Evolutionary conservation across 2,888 invertebrate species (phyloP), one percentile per base, ranked within the genome.

Genomic region (Dermolepida albohirtum): DNA sequence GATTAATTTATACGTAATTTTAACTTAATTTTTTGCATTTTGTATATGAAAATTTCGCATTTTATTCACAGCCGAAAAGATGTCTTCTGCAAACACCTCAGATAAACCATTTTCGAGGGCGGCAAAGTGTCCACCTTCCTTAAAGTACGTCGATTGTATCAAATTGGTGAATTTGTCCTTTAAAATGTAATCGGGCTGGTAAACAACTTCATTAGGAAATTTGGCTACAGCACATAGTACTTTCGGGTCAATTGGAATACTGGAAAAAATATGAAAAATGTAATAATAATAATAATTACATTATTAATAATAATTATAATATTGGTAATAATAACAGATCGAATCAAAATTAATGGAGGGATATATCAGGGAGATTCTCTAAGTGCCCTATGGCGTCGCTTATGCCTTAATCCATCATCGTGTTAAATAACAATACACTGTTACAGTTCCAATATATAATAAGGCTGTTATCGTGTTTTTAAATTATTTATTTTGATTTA

Each of bases 91-190:
- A 34, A 96, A 77, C 0, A 90, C 75, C 43, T 87, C 81, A 0
- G 96, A 94, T 70, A 89, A 85, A 0, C 57, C 57, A 8, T 57
- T 57, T 80, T 96, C 94, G 64, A 94, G 83, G 0, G 94, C 93
- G 0, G 92, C 91, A 80, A 95, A 97, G 79, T 96, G 96, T 0
- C 96, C 96, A 1, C 95, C 95, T 1, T 87, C 84, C 0, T 87
- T 84, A 40, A 90, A 85, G 43, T 90, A 85, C 0, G 88, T 90
- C 74, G 88, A 89, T 54, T 90, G 90, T 6, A 92, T 83, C 57
- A 94, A 81, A 80, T 93, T 92, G 16, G 77, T 79, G 78, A 85
- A 93, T 73, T 88, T 89, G 0, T 86, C 79, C 44, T 82, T 81
- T 1, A 93, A 76, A 4, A 90, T 78, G 40, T 81, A 84, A 74